Evolutionary conservation across 2,888 invertebrate genomes (phyloP).

Genomic region (Zelleria hepariella): DNA sequence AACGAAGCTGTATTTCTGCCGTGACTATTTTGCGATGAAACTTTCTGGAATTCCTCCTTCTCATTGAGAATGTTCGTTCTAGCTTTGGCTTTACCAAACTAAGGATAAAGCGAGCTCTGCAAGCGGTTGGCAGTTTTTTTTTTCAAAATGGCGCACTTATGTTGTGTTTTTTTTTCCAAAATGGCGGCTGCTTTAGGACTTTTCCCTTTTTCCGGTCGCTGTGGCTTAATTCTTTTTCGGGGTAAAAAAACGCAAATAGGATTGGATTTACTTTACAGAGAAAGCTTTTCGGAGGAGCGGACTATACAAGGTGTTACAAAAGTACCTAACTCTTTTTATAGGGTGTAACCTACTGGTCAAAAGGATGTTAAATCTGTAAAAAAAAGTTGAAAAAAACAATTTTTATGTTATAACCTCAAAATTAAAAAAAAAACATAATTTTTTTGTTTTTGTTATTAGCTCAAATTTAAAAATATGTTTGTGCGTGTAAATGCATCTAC

Average conservation of each 20-base stretch:
- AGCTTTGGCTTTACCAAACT: background rate
- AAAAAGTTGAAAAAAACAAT: no score
- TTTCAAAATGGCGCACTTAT: background rate
- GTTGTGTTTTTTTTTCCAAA: background rate
- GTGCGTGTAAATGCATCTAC: no score
- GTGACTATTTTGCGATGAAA: background rate
- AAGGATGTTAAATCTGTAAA: no score
- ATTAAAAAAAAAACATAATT: no score
- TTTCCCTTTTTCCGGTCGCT: background rate
- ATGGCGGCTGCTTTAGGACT: background rate
- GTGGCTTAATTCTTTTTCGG: background rate
- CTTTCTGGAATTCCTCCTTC: conserved; percentile 2
- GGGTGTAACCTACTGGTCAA: no score
- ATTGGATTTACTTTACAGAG: background rate
- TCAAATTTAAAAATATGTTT: no score
- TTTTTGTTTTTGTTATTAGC: no score
- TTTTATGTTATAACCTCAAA: no score
- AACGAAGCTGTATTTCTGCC: background rate
- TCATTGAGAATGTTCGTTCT: background rate
- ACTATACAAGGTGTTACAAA: no score
- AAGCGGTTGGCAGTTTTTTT: no score
- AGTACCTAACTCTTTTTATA: no score
- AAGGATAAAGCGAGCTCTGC: background rate
- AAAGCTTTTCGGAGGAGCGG: background rate
- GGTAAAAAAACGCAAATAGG: background rate